Conservation (phyloP, 2,888 invertebrate species). For the Sthenelais limicola region DNA sequence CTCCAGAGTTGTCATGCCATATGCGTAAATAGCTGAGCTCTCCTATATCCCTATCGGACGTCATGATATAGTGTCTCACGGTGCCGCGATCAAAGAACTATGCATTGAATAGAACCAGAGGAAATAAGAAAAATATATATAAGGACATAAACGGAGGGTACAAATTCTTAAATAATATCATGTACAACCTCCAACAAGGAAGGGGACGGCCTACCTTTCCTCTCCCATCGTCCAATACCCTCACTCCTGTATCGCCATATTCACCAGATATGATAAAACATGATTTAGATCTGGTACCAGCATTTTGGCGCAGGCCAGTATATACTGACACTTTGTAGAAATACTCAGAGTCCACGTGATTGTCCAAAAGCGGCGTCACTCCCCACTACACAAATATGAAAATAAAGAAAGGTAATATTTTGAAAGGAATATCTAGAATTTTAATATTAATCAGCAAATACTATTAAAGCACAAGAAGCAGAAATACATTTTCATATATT, state of each 20-base stretch:
- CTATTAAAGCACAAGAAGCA: too few species aligned
- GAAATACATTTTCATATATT: too few species aligned
- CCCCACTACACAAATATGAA: constrained; percentile 50
- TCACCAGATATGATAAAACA: constrained; percentile 56
- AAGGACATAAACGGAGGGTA: too few species aligned
- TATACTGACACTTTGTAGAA: constrained; percentile 63
- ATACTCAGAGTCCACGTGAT: constrained; percentile 56
- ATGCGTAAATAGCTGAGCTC: constrained; percentile 56
- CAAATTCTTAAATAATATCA: too few species aligned
- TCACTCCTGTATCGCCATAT: constrained; percentile 53
- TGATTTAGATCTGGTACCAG: constrained; percentile 46
- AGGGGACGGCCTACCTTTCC: too few species aligned
- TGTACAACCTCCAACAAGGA: too few species aligned
- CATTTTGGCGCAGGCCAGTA: constrained; percentile 55
- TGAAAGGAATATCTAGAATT: too few species aligned
- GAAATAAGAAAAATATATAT: too few species aligned
- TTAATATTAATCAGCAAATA: too few species aligned
- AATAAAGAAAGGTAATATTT: neutral
- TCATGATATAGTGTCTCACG: constrained; percentile 59
- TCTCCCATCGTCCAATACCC: constrained; percentile 47
- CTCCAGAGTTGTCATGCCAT: constrained; percentile 58
- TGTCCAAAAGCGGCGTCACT: constrained; percentile 59
- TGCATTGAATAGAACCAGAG: too few species aligned
- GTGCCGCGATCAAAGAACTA: constrained; percentile 57
- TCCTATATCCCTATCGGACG: constrained; percentile 54